phyloP scores from a whole-genome alignment of 1,140 invertebrate genomes.

The Cardiocondyla obscurior region DNA sequence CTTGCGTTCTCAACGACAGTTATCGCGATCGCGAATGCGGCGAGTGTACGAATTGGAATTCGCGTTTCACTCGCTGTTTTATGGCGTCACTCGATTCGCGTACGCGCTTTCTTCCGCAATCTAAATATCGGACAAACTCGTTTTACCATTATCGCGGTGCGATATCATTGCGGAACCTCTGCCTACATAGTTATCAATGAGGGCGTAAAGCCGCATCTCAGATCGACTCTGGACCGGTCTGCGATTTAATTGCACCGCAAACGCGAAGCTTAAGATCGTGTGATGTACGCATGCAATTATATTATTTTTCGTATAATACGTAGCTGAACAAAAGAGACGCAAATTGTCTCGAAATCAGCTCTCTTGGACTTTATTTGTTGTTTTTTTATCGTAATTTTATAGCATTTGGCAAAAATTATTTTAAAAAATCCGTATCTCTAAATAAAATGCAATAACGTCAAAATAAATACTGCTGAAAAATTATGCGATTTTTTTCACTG shows the following conservation, averaged over 20 bases:
- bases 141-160: constrained; percentile 27
- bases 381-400: background rate
- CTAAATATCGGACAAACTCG: constrained; percentile 32
- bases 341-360: constrained; percentile 3
- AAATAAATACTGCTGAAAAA: background rate
- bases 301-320: constrained; percentile 36
- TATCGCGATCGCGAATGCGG: constrained; percentile 12
- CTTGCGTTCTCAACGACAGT: constrained; percentile 27
- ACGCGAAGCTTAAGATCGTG: constrained; percentile 24
- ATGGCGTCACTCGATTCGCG: background rate
- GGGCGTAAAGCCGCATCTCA: background rate
- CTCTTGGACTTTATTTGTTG: background rate
- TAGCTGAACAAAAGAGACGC: constrained; percentile 24
- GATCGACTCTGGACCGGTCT: constrained; percentile 9
- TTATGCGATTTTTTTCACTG: background rate
- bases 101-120: constrained; percentile 37
- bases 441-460: background rate
- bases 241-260: constrained; percentile 35
- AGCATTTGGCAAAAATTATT: background rate
- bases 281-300: constrained; percentile 21
- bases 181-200: background rate
- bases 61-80: constrained; percentile 26
- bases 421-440: background rate
- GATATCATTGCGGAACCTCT: constrained; percentile 23
- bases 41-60: constrained; percentile 20